A percentile compares a stretch with the other conserved stretches of the same genome.
phyloP scores from a whole-genome alignment of 2,888 invertebrate species.

The Chromoteleia sp. region DNA sequence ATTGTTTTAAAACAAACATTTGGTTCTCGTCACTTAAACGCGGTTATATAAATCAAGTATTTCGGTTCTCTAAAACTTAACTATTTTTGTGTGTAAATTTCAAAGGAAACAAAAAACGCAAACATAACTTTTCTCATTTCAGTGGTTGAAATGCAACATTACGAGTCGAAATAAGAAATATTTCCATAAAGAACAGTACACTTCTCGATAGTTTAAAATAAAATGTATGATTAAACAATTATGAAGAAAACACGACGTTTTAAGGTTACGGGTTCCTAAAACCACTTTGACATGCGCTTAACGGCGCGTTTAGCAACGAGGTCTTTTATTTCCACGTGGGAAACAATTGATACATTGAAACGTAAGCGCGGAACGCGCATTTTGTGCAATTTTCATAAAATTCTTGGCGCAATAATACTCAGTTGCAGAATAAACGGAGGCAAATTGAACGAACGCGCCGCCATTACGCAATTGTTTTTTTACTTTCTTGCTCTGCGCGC shows the following conservation, averaged over 20 bases:
- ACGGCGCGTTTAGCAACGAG: conserved; percentile 43
- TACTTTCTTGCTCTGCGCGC: conserved; percentile 45
- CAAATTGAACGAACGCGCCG: conserved; percentile 62
- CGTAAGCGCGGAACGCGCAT: conserved; percentile 43
- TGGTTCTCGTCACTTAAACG: too few relatives aligned
- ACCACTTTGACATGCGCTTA: conserved; percentile 44
- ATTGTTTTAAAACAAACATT: too few relatives aligned
- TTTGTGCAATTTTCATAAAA: conserved; percentile 67
- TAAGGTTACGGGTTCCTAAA: conserved; percentile 37
- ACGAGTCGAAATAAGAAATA: too few relatives aligned
- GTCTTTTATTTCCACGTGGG: conserved; percentile 55
- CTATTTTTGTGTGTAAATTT: too few relatives aligned
- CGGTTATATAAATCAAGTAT: too few relatives aligned
- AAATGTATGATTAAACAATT: conserved; percentile 18
- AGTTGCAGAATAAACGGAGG: conserved; percentile 62
- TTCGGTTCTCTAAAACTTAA: too few relatives aligned
- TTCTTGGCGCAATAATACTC: conserved; percentile 64
- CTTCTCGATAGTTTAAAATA: conserved; percentile 1
- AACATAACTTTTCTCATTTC: too few relatives aligned
- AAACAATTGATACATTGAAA: conserved; percentile 68
- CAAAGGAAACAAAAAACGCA: too few relatives aligned
- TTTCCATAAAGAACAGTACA: neutral
- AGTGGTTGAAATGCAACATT: too few relatives aligned
- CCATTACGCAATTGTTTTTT: conserved; percentile 66
- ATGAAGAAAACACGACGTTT: conserved; percentile 12